Evolutionary conservation across 2,113 vertebrate genomes (phyloP), one percentile per base, ranked within the genome.

Genomic region (Haemorhous mexicanus): DNA sequence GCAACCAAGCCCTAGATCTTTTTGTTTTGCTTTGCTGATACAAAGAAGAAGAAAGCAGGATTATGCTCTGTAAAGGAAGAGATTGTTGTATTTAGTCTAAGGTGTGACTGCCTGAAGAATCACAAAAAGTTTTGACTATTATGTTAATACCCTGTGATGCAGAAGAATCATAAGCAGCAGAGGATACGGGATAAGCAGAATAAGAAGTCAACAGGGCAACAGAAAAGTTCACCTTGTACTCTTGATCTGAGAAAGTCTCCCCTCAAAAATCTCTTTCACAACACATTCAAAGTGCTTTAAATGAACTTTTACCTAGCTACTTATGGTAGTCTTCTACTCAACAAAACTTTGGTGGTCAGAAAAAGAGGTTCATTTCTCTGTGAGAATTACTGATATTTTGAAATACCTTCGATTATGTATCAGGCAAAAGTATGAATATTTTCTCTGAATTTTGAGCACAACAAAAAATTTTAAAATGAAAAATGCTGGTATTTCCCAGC

Each of bases 111-210:
- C 59, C 5, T n/a, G 35, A 76, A 73, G 46, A 89, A 69, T 69
- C 53, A 72, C 35, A 56, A 0, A 52, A 50, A 62, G 19, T 85
- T 77, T 61, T 59, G 37, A 84, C 47, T 86, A 28, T 35, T 62
- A 44, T 10, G 10, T 41, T 39, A 91, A 79, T 26, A 69, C 32
- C 20, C 13, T 55, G 55, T 83, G 61, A 74, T 95, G 93, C 90
- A 78, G 63, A 95, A 89, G 58, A 91, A 93, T 89, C 61, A 94
- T 93, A 94, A 78, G 24, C n/a, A 80, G 13, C 11, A 30, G 23
- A 69, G 11, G 50, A 59, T 30, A 68, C 10, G 4, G 49, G 15
- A 79, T 69, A 90, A 88, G 33, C 10, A 85, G 16, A 90, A 2
- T 33, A 55, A 69, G 47, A 24, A 73, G 24, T 41, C 37, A 77